Evolutionary conservation across 2,888 invertebrate species (phyloP), one percentile per base, ranked within the genome.

Genomic region (Xylota sylvarum): DNA sequence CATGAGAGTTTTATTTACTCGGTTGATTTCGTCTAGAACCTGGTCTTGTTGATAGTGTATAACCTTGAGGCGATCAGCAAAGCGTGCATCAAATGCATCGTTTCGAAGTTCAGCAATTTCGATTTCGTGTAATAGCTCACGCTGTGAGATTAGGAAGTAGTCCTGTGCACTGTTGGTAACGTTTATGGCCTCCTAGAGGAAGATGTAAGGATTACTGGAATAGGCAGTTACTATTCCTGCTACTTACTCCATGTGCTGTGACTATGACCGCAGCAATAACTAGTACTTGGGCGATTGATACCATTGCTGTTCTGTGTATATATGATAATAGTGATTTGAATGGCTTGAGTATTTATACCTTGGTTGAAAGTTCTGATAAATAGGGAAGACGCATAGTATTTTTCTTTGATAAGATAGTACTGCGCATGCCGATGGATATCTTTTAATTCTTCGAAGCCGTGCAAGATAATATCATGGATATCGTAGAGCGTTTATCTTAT

Each of bases 1-100:
- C 35, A 56, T 14, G 6, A 56, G 35, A 17, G 56, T 56, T 35
- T 35, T 14, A 56, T 56, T 56, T 17, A 56, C 56, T 56, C 32
- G 56, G 4, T 35, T 14, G 7, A 56, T 56, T 35, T 56, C 56
- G 3, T 1, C 0, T 14, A 56, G 6, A 7, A 56, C 17, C 35
- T 56, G 14, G 0, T 56, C 6, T 5, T 56, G 35, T 35, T 56
- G 10, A 35, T 17, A 9, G 0, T 7, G 17, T 17, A 56, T 35
- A 4, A 19, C 17, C 6, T 32, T 10, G 9, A 56, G 35, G 0
- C 56, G 56, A 17, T 56, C 56, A 5, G 35, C 32, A 5, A 32
- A 56, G 6, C 56, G 56, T 1, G 32, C 2, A 12, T 56, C 56
- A 35, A 35, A 32, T n/a, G 56, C 17, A 1, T 32, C 56, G 9